phyloP scores from a whole-genome alignment of 2,113 vertebrate genomes.

The Cromileptes altivelis region DNA sequence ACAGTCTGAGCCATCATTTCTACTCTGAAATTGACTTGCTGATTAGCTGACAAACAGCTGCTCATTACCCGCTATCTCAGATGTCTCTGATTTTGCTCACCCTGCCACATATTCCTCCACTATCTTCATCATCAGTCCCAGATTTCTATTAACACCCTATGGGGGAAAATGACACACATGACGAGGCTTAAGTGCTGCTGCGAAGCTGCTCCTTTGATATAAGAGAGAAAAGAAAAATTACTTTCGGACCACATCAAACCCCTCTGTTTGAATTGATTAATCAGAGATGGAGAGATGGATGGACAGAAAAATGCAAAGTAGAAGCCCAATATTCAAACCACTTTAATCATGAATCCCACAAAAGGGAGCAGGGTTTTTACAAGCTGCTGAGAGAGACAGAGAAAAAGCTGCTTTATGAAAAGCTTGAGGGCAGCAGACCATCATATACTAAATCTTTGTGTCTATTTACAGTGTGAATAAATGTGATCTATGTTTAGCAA shows the following conservation, averaged over 20 bases:
- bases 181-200: not conserved
- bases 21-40: not conserved
- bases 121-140: constrained; percentile 1
- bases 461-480: not conserved
- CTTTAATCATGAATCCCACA: constrained; percentile 6
- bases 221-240: not conserved
- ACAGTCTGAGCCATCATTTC: not conserved
- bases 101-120: not conserved
- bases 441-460: not conserved
- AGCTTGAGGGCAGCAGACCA: not conserved
- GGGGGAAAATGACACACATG: not conserved
- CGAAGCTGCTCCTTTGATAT: not conserved
- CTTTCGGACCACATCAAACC: constrained; percentile 1
- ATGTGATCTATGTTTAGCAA: not conserved
- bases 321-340: constrained; percentile 8
- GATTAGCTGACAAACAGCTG: constrained; percentile 1
- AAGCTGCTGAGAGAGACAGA: not conserved
- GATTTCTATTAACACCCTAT: constrained; percentile 16
- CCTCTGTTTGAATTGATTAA: not conserved
- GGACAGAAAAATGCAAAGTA: constrained; percentile 18
- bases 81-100: constrained; percentile 15
- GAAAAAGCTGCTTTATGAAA: not conserved
- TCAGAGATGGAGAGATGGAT: constrained; percentile 15
- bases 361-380: not conserved
- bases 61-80: constrained; percentile 3